Evolutionary conservation across 2,113 vertebrate genomes (phyloP).

Genomic region (Panurus biarmicus): DNA sequence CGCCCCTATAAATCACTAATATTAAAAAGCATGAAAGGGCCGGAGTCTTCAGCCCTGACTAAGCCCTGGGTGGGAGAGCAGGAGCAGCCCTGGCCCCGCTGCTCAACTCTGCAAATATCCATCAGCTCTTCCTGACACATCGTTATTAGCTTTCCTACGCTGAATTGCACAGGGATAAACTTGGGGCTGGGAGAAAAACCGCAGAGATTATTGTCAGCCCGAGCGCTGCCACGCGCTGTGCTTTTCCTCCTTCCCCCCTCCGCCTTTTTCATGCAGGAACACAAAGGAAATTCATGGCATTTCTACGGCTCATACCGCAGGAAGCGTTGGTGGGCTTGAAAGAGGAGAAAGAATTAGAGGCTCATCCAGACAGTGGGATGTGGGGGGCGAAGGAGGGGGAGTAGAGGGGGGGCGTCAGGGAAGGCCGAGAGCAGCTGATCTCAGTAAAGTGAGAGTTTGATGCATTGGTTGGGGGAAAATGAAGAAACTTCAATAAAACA

Average conservation of each 20-base stretch:
- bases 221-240: not conserved
- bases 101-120: conserved; percentile 21
- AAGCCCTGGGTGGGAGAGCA: not conserved
- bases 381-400: not conserved
- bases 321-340: conserved; percentile 45
- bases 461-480: not conserved
- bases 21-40: not conserved
- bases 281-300: conserved; percentile 39
- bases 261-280: not conserved
- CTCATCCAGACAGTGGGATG: conserved; percentile 36
- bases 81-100: not conserved
- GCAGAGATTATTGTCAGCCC: conserved; percentile 42
- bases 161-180: conserved; percentile 66
- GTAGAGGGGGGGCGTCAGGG: not conserved
- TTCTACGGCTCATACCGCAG: conserved; percentile 8
- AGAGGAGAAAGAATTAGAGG: conserved; percentile 40
- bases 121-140: conserved; percentile 56
- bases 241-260: not conserved
- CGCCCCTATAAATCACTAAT: not conserved
- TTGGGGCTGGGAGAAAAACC: conserved; percentile 56
- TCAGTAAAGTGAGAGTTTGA: conserved; percentile 36
- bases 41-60: not conserved
- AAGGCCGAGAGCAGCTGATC: conserved; percentile 25
- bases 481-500: conserved; percentile 55
- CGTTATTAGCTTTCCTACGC: conserved; percentile 62